phyloP scores from a whole-genome alignment of 2,888 invertebrate species.

The Rhagonycha lutea region DNA sequence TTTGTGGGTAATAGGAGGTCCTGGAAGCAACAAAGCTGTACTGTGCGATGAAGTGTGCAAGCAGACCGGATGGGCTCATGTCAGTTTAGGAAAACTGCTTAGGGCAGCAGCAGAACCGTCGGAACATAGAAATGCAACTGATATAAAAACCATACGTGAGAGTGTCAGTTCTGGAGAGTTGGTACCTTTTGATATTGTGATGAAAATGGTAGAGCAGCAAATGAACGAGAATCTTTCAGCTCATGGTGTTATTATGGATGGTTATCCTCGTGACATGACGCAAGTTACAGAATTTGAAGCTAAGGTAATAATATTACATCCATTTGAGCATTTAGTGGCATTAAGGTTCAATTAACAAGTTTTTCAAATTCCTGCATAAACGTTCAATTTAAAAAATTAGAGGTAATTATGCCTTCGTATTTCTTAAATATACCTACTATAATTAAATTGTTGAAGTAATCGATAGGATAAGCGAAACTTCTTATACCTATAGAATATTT shows the following conservation, averaged over 20 bases:
- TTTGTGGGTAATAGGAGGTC: slow-evolving; percentile 74
- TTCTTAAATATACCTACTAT: not conserved
- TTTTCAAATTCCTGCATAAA: not conserved
- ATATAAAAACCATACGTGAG: slow-evolving; percentile 60
- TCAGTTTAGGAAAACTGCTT: slow-evolving; percentile 79
- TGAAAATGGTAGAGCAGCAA: slow-evolving; percentile 74
- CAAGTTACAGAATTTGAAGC: slow-evolving; percentile 88
- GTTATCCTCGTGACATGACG: slow-evolving; percentile 88
- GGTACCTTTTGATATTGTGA: slow-evolving; percentile 77
- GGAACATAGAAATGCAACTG: slow-evolving; percentile 50
- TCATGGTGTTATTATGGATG: slow-evolving; percentile 88
- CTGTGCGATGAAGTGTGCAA: slow-evolving; percentile 75
- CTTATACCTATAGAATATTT: not conserved
- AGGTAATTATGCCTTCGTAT: not conserved
- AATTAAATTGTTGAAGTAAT: not conserved
- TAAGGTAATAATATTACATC: slow-evolving; percentile 64
- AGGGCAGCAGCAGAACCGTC: slow-evolving; percentile 70
- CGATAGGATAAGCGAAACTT: not conserved
- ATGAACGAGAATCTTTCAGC: slow-evolving; percentile 64
- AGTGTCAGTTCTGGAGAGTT: slow-evolving; percentile 80
- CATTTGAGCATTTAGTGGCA: not conserved
- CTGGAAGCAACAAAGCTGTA: slow-evolving; percentile 87
- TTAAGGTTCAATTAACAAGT: not conserved
- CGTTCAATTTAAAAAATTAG: not conserved
- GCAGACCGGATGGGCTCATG: slow-evolving; percentile 75